phyloP scores from a whole-genome alignment of 2,888 invertebrate species.

The Listrodromus nycthemerus region DNA sequence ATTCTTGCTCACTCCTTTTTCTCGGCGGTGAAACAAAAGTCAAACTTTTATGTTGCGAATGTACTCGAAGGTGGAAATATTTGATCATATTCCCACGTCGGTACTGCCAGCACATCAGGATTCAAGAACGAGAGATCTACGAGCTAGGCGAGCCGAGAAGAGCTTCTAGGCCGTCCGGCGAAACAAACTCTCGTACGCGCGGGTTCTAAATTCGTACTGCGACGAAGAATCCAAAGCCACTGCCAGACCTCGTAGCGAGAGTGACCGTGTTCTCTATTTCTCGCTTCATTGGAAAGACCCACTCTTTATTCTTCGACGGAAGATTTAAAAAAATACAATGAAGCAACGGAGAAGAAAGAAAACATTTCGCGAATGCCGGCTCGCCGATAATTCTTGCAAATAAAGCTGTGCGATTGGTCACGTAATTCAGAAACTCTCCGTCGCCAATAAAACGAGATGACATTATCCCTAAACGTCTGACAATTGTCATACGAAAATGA shows the following conservation, averaged over 20 bases:
- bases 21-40: too few relatives aligned
- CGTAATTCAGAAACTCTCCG: background rate
- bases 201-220: constrained; percentile 75
- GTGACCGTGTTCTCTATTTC: constrained; percentile 66
- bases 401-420: constrained; percentile 9
- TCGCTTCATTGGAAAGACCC: constrained; percentile 45
- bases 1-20: too few relatives aligned
- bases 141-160: constrained; percentile 26
- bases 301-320: constrained; percentile 31
- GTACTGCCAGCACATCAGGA: background rate
- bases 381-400: constrained; percentile 8
- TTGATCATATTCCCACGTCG: background rate
- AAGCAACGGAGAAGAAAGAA: background rate
- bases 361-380: background rate
- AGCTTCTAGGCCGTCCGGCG: constrained; percentile 54
- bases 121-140: constrained; percentile 7
- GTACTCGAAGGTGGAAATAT: background rate
- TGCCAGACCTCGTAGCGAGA: constrained; percentile 74
- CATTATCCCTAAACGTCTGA: background rate
- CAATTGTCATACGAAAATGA: background rate
- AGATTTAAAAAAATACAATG: constrained; percentile 23
- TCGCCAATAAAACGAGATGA: background rate
- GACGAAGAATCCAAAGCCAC: constrained; percentile 72
- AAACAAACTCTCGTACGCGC: constrained; percentile 32
- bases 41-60: too few relatives aligned